These are phyloP conservation scores for Ondatra zibethicus DNA, from an alignment of 2,113 vertebrate genomes.

Conservation along the genomic window DNA sequence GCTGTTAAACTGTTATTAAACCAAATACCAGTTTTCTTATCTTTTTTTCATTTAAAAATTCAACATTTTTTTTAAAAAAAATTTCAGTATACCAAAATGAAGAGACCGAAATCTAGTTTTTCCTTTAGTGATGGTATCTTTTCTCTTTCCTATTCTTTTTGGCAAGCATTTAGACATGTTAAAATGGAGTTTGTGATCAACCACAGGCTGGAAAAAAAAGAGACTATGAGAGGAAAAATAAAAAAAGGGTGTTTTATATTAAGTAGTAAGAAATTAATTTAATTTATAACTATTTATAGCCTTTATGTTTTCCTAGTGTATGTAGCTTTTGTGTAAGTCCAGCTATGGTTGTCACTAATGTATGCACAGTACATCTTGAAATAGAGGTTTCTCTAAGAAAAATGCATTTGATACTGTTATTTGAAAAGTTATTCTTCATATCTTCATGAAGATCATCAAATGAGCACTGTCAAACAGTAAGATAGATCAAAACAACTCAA, in stretches of 20 bases:
- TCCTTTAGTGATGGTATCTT: not conserved
- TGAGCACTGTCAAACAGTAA: conserved; percentile 5
- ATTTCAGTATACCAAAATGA: conserved; percentile 28
- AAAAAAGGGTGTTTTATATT: conserved; percentile 24
- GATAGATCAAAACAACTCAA: not conserved
- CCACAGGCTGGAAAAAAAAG: not conserved
- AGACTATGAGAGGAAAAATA: conserved; percentile 31
- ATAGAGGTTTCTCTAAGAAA: conserved; percentile 31
- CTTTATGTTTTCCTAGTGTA: conserved; percentile 44
- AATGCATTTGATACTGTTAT: conserved; percentile 9
- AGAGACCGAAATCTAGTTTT: conserved; percentile 22
- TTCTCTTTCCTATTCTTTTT: conserved; percentile 33
- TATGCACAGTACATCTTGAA: conserved; percentile 38
- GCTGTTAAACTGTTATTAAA: not conserved
- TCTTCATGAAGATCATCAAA: conserved; percentile 34
- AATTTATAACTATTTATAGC: conserved; percentile 33
- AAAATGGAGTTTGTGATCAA: conserved; percentile 56
- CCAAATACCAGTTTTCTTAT: conserved; percentile 39
- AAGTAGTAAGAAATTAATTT: conserved; percentile 34
- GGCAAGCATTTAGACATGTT: conserved; percentile 51
- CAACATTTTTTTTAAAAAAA: no score
- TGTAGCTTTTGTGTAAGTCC: not conserved
- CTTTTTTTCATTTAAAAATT: conserved; percentile 33
- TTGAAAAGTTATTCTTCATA: conserved; percentile 41
- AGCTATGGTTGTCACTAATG: conserved; percentile 17